Evolutionary conservation across 1,140 invertebrate genomes (phyloP), one percentile per base, ranked within the genome.

Genomic region (Rhagoletis pomonella): DNA sequence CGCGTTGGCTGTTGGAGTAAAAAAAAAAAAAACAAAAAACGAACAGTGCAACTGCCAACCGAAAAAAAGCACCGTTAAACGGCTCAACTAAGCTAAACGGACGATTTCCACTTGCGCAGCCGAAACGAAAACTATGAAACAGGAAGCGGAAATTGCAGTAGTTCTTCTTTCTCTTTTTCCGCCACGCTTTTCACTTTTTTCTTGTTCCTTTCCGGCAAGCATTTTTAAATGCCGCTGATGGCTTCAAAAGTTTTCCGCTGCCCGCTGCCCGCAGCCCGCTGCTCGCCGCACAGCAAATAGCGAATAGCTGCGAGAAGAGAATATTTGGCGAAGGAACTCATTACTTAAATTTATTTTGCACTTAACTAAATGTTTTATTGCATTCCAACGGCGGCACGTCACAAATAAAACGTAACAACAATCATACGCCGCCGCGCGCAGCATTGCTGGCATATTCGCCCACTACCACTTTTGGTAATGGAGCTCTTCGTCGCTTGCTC

Each of bases 271-370:
- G 50, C 50, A 10, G 1, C 39, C 6, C 14, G 10, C 60, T 14
- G 67, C 67, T 12, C 10, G 50, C 50, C 5, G 50, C 50, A 10
- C 50, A 10, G 50, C 60, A 62, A 62, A 62, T 4, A 10, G 50
- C 60, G 17, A 62, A 62, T 4, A 4, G 12, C 4, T 19, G 73
- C 1, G 44, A 44, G 29, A 81, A 6, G 47, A 50, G 50, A 55
- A 9, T 29, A 29, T 58, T 81, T n/a, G 73, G 73, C 73, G 73
- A 81, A 58, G 73, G 73, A 85, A 85, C 84, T 85, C 84, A 85
- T 85, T 85, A 85, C 84, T 85, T 85, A 85, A 85, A 85, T 85
- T 85, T 85, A 85, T 85, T 85, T 85, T 85, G 84, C 84, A 85
- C 84, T 85, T 85, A 85, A 85, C 58, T 19, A 85, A 85, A 85